phyloP scores from a whole-genome alignment of 2,113 vertebrate species.

The Hystrix brachyura region DNA sequence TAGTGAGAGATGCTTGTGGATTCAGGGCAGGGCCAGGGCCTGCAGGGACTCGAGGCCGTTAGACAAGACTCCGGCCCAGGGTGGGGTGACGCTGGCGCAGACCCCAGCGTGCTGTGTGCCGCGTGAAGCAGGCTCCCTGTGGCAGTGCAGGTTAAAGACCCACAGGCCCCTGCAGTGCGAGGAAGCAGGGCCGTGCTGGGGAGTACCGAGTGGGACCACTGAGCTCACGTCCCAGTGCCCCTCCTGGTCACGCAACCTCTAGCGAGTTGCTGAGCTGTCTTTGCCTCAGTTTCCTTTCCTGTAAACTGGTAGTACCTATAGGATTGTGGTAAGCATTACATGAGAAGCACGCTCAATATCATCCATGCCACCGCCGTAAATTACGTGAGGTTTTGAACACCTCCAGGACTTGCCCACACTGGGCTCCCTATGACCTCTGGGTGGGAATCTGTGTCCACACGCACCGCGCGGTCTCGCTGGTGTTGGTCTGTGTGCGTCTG shows the following conservation, averaged over 20 bases:
- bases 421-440: background rate
- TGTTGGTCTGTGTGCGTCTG: background rate
- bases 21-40: background rate
- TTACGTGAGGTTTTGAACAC: background rate
- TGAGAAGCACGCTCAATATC: background rate
- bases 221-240: too few species aligned
- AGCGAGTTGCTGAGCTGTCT: background rate
- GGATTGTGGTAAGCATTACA: background rate
- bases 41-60: background rate
- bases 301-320: background rate
- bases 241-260: background rate
- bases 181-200: accelerated
- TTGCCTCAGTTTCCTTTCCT: background rate
- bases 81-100: background rate
- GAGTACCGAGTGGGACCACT: background rate
- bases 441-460: background rate
- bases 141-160: background rate
- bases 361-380: background rate
- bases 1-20: background rate
- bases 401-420: background rate
- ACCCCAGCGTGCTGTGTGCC: accelerated
- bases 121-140: accelerated
- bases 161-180: background rate
- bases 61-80: background rate
- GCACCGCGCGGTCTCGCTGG: accelerated